Base-by-base conservation (phyloP, 2,113 vertebrate genomes). In the Passer montanus region DNA sequence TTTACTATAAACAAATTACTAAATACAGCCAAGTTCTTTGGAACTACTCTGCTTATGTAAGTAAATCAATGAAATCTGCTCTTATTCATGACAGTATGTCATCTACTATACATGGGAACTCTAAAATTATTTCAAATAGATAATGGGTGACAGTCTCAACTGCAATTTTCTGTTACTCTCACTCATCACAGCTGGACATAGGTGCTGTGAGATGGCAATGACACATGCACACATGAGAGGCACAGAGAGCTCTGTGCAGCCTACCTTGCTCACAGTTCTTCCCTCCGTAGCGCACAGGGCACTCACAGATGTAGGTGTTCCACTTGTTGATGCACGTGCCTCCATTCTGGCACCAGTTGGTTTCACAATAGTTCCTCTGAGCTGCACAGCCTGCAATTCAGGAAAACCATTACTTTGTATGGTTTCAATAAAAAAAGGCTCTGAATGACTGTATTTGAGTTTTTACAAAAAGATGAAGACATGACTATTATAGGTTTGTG, bases 231-330 rank as follows among this genome's bases (percentile, higher is more conserved):
- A 64, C n/a, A 3, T 1, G 53, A 49, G 30, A 46, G 7, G 2
- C 30, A 43, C 0, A 1, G 33, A 44, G 44, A 47, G 58, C 19
- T n/a, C 39, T 50, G 9, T 11, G 15, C 9, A 35, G 22, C 87
- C 97, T 90, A 99, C 99, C 99, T 98, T 99, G 99, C 90, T 99
- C 99, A 1, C 99, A 99, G 97, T 98, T 99, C 91, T 99, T 99
- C n/a, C 99, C 99, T 3, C 99, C 99, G 0, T 98, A 99, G 22
- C 96, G 98, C 8, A 98, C 96, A 0, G 99, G 98, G 67, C 99
- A 99, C 72, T 98, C 97, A 0, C 99, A 99, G 83, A 97, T 97
- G 92, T 99, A 99, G 0, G 98, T 99, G 97, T 98, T 98, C 99
- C 99, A 99, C 95, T 98, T 98, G 97, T 98, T 99, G 84, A 99